Evolutionary conservation across 2,888 invertebrate genomes (phyloP), one percentile per base, ranked within the genome.

Genomic region (Drosophila crucigera): DNA sequence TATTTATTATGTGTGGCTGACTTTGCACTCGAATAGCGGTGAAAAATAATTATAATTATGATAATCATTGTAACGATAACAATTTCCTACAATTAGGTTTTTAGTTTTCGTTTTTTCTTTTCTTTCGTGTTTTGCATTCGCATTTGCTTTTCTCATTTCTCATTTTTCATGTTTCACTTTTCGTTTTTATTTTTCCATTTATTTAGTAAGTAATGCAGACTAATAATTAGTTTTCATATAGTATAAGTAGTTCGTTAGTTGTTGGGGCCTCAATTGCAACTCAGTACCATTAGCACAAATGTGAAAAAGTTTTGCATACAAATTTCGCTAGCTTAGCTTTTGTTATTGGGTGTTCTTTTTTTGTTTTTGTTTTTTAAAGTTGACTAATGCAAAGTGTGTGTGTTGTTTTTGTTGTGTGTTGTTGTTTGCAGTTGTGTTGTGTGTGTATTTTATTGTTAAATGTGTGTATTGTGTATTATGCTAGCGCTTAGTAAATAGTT

Each of bases 401-500:
- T 68, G 56, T 82, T 78, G 50, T 66, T 68, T 47, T 70, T 70
- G 35, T 35, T 35, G 22, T 65, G 49, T 67, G 76, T 76, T 64
- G 55, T 82, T 79, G 49, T 71, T 71, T 22, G 43, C 43, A 22
- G 31, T 22, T 61, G 14, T 43, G 55, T 56, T 73, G 64, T 58
- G 67, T 76, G 37, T 76, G 60, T 62, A 37, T 35, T 31, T 70
- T 73, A 30, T 35, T 70, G 66, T 56, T 74, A 63, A 76, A 69
- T 56, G 65, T 66, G 66, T 73, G 72, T 81, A 64, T 73, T 78
- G 62, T 77, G 62, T 73, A 66, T 78, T 84, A 75, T 78, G 77
- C 80, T 83, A 83, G 83, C 81, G 74, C 87, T 85, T 91, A 79
- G 82, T 82, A 85, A 84, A 84, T 87, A 84, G 81, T 87, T 85